Evolutionary conservation across 2,113 vertebrate genomes (phyloP).

Genomic region (Notothenia coriiceps): DNA sequence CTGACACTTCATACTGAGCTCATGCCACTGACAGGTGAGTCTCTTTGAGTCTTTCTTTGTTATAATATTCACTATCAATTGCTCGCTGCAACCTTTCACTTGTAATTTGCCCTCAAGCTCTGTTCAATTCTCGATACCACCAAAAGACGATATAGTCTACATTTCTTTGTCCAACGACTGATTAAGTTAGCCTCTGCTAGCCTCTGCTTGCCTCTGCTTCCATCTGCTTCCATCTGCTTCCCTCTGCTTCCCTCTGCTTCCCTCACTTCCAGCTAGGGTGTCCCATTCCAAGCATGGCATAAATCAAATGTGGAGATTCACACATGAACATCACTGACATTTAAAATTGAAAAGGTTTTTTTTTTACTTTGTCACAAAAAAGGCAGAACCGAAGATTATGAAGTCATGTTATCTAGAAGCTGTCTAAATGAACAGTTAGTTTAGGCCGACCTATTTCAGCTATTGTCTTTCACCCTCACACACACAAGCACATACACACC

Average conservation of each 20-base stretch:
- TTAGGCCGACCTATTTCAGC: constrained; percentile 28
- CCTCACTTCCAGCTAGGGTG: constrained; percentile 48
- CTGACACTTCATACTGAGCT: constrained; percentile 35
- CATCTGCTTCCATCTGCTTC: constrained; percentile 58
- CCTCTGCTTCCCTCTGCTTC: constrained; percentile 52
- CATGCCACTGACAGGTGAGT: constrained; percentile 44
- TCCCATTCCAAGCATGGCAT: constrained; percentile 29
- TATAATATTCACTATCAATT: constrained; percentile 45
- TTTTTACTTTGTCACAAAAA: constrained; percentile 21
- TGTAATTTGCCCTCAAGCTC: constrained; percentile 51
- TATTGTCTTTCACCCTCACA: neutral
- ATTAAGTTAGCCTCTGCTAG: constrained; percentile 55
- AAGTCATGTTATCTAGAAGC: constrained; percentile 43
- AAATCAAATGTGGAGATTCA: constrained; percentile 34
- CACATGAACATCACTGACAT: constrained; percentile 2
- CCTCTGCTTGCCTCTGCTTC: constrained; percentile 52
- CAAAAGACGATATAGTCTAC: constrained; percentile 47
- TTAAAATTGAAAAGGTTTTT: constrained; percentile 5
- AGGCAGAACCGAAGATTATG: constrained; percentile 14
- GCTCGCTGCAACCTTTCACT: constrained; percentile 52
- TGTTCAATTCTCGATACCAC: constrained; percentile 28
- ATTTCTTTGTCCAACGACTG: constrained; percentile 39
- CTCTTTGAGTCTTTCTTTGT: constrained; percentile 25
- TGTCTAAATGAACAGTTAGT: constrained; percentile 34
- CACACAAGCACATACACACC: constrained; percentile 12